Evolutionary conservation across 2,113 vertebrate species (phyloP).

Genomic region (Protobothrops mucrosquamatus): DNA sequence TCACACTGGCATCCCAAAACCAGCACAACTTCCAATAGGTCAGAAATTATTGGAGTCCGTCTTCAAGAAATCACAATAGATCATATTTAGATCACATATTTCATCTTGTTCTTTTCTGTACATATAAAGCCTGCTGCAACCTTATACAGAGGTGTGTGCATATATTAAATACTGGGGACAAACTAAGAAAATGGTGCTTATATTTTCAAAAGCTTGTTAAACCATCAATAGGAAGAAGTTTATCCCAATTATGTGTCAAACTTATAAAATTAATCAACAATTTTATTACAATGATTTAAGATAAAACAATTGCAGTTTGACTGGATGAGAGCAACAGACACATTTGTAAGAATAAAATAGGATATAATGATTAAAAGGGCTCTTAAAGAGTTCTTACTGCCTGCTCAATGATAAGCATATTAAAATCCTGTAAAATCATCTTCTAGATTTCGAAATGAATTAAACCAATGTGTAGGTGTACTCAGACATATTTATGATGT

Average conservation of each 20-base stretch:
- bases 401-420: neutral
- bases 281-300: slow-evolving; percentile 29
- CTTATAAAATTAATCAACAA: neutral
- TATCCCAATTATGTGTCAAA: neutral
- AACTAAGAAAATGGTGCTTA: slow-evolving; percentile 29
- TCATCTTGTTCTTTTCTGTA: neutral
- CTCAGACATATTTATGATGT: neutral
- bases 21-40: slow-evolving; percentile 48
- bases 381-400: neutral
- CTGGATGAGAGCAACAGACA: neutral
- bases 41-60: slow-evolving; percentile 44
- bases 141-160: slow-evolving; percentile 19
- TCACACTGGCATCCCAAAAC: slow-evolving; percentile 49
- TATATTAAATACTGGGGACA: neutral
- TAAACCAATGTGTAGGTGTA: neutral
- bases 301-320: slow-evolving; percentile 30
- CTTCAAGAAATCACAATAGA: neutral
- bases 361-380: neutral
- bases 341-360: neutral
- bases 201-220: neutral
- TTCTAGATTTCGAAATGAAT: neutral
- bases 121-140: slow-evolving; percentile 23
- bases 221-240: neutral
- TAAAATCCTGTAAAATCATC: neutral
- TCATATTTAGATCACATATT: neutral